Evolutionary conservation across 2,888 invertebrate genomes (phyloP).

Genomic region (Polylopha cassiicola): DNA sequence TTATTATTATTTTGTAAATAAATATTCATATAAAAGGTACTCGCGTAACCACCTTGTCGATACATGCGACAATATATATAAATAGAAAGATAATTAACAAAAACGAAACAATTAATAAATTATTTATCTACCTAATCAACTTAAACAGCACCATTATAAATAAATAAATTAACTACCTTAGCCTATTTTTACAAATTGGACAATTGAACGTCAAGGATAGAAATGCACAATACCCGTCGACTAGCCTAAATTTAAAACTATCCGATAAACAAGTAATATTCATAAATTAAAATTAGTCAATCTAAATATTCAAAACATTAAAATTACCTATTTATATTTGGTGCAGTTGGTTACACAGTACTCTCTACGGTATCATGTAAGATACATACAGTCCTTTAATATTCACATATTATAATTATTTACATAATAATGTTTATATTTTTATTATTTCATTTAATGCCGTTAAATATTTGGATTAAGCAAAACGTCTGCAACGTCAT

Average conservation of each 20-base stretch:
- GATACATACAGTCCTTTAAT: slow-evolving; percentile 32
- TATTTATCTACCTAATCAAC: slow-evolving; percentile 38
- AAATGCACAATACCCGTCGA: slow-evolving; percentile 76
- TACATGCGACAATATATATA: slow-evolving; percentile 39
- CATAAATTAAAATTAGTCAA: slow-evolving; percentile 24
- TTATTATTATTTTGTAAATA: slow-evolving; percentile 36
- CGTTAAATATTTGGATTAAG: slow-evolving; percentile 31
- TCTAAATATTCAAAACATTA: slow-evolving; percentile 27
- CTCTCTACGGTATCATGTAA: slow-evolving; percentile 29
- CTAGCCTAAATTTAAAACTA: slow-evolving; percentile 50
- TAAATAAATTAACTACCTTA: slow-evolving; percentile 34
- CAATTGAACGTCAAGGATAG: slow-evolving; percentile 51
- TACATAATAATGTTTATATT: slow-evolving; percentile 34
- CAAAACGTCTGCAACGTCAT: slow-evolving; percentile 23
- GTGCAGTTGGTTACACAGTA: slow-evolving; percentile 44
- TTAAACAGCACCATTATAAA: slow-evolving; percentile 55
- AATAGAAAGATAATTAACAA: slow-evolving; percentile 30
- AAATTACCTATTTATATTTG: slow-evolving; percentile 43
- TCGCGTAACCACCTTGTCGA: slow-evolving; percentile 69
- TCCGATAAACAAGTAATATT: slow-evolving; percentile 30
- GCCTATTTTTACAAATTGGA: slow-evolving; percentile 69
- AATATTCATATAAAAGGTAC: slow-evolving; percentile 64
- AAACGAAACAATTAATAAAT: slow-evolving; percentile 33
- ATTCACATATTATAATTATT: slow-evolving; percentile 34
- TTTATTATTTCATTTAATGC: slow-evolving; percentile 27